These are phyloP conservation scores for Drosophila stalkeri DNA, from an alignment of 2,888 invertebrate genomes.

Conservation along the genomic window DNA sequence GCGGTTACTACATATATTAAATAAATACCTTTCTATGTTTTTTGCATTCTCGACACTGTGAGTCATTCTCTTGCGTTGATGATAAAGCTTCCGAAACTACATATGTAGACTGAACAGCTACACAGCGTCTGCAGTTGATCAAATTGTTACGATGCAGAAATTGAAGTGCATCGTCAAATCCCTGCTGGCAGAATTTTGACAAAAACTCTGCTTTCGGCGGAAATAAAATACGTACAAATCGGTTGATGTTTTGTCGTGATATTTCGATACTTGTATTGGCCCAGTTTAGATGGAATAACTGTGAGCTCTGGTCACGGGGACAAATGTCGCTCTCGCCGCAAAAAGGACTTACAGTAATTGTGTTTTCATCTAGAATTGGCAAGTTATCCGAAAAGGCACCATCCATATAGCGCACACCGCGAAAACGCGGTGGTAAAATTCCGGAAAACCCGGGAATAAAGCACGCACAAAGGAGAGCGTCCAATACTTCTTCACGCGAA, in stretches of 20 bases:
- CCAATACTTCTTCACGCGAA: slow-evolving; percentile 94
- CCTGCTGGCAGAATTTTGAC: slow-evolving; percentile 98
- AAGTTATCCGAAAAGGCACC: slow-evolving; percentile 98
- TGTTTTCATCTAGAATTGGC: slow-evolving; percentile 96
- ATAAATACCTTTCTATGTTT: slow-evolving; percentile 91
- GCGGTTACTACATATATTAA: not conserved
- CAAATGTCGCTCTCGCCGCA: slow-evolving; percentile 99
- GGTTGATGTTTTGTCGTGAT: slow-evolving; percentile 96
- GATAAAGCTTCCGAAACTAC: slow-evolving; percentile 92
- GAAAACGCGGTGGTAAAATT: slow-evolving; percentile 94
- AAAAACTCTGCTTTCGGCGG: slow-evolving; percentile 97
- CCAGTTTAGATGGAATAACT: slow-evolving; percentile 93
- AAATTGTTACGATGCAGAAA: slow-evolving; percentile 95
- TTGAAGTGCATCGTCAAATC: slow-evolving; percentile 95
- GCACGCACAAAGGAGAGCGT: slow-evolving; percentile 96
- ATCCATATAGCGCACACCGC: slow-evolving; percentile 96
- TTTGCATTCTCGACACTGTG: slow-evolving; percentile 95
- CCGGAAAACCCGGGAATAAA: slow-evolving; percentile 98
- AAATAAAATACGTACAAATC: slow-evolving; percentile 96
- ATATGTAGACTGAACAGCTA: slow-evolving; percentile 94
- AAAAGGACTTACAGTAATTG: slow-evolving; percentile 98
- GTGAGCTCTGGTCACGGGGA: slow-evolving; percentile 93
- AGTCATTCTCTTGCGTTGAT: slow-evolving; percentile 89
- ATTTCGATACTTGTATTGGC: slow-evolving; percentile 97
- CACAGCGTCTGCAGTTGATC: slow-evolving; percentile 96